Evolutionary conservation across 2,888 invertebrate genomes (phyloP).

Genomic region (Seladonia tumulorum): DNA sequence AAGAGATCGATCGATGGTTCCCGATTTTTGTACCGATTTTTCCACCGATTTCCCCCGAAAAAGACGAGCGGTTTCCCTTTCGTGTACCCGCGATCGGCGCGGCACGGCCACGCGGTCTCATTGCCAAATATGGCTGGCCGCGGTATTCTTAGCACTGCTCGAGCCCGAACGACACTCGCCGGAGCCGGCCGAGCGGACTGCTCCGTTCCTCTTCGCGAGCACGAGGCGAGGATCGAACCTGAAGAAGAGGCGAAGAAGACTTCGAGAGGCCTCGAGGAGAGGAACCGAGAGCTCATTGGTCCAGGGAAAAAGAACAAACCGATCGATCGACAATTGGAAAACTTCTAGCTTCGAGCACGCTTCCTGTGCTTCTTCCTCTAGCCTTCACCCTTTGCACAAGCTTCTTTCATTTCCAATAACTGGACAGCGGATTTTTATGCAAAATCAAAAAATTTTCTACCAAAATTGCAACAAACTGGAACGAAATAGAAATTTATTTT

Average conservation of each 20-base stretch:
- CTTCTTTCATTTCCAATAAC: background rate
- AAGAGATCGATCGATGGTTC: background rate
- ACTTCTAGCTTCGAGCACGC: background rate
- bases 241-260: slow-evolving; percentile 4
- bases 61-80: slow-evolving; percentile 52
- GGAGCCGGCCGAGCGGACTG: slow-evolving; percentile 73
- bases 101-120: slow-evolving; percentile 78
- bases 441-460: too few species aligned
- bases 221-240: slow-evolving; percentile 32
- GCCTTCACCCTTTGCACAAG: background rate
- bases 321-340: background rate
- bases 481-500: too few species aligned
- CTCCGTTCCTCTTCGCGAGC: slow-evolving; percentile 44
- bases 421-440: too few species aligned
- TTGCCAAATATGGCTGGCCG: slow-evolving; percentile 84
- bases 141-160: slow-evolving; percentile 83
- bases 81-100: slow-evolving; percentile 67
- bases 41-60: slow-evolving; percentile 18
- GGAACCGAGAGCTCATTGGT: background rate
- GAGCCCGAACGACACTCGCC: slow-evolving; percentile 78
- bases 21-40: background rate
- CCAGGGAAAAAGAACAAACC: background rate
- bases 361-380: too few species aligned
- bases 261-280: slow-evolving; percentile 12
- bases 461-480: too few species aligned